Conservation (phyloP, 2,888 invertebrate genomes). For the Dryobotodes eremita region DNA sequence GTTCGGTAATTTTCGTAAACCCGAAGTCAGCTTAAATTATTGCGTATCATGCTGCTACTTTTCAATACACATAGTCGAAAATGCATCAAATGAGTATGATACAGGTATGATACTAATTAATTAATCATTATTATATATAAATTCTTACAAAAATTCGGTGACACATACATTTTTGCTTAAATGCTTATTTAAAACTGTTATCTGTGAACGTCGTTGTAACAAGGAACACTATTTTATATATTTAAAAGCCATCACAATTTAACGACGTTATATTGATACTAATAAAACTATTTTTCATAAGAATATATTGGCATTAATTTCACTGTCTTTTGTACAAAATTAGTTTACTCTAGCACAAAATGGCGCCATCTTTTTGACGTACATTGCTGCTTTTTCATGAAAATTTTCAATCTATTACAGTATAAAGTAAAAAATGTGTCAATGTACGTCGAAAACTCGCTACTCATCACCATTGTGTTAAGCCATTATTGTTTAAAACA, state of each 20-base stretch:
- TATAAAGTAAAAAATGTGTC: slow-evolving; percentile 47
- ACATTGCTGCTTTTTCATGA: slow-evolving; percentile 36
- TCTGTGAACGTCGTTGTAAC: slow-evolving; percentile 54
- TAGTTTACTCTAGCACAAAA: slow-evolving; percentile 20
- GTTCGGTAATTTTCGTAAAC: slow-evolving; percentile 16
- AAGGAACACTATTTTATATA: slow-evolving; percentile 28
- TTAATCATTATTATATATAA: slow-evolving; percentile 75
- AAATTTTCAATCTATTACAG: slow-evolving; percentile 33
- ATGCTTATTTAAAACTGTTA: slow-evolving; percentile 70
- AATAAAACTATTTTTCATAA: slow-evolving; percentile 58
- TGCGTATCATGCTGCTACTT: slow-evolving; percentile 56
- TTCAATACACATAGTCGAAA: slow-evolving; percentile 78
- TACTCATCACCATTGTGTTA: neutral
- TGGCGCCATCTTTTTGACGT: slow-evolving; percentile 17
- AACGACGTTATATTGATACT: slow-evolving; percentile 32
- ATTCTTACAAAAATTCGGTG: slow-evolving; percentile 87
- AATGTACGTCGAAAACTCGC: slow-evolving; percentile 39
- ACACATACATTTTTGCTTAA: slow-evolving; percentile 76
- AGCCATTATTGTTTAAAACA: slow-evolving; percentile 32
- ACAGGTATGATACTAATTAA: slow-evolving; percentile 82
- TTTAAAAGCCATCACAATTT: slow-evolving; percentile 25
- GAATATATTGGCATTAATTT: slow-evolving; percentile 61
- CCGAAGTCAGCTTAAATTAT: slow-evolving; percentile 20
- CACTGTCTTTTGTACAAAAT: slow-evolving; percentile 60
- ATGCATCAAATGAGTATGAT: slow-evolving; percentile 89